These are phyloP conservation scores for Macrobrachium rosenbergii DNA, from an alignment of 1,140 invertebrate species.

Conservation along the genomic window DNA sequence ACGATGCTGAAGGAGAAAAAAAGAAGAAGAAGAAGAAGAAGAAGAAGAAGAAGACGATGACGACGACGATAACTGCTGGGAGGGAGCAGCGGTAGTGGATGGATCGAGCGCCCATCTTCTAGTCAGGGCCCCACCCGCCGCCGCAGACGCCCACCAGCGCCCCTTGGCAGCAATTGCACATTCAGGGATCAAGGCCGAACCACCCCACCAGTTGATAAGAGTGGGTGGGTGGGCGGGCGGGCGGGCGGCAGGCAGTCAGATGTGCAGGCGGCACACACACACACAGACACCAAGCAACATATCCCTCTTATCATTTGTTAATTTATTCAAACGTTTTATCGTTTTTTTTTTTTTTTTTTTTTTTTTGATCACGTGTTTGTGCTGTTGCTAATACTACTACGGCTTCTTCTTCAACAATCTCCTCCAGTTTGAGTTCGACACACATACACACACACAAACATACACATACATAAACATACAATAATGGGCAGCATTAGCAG, in stretches of 20 bases:
- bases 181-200: slow-evolving; percentile 60
- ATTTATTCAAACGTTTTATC: slow-evolving; percentile 53
- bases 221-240: slow-evolving; percentile 27
- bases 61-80: too few species aligned
- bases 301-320: slow-evolving; percentile 32
- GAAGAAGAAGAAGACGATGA: too few species aligned
- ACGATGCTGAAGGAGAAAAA: too few species aligned
- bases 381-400: neutral
- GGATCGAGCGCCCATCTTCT: slow-evolving; percentile 33
- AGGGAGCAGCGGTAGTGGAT: slow-evolving; percentile 20
- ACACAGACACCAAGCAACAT: neutral
- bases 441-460: too few species aligned
- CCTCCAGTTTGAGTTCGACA: neutral
- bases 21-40: too few species aligned
- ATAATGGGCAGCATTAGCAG: too few species aligned
- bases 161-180: slow-evolving; percentile 28
- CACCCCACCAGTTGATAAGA: slow-evolving; percentile 1
- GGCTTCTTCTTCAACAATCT: neutral
- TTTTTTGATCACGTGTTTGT: neutral
- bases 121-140: slow-evolving; percentile 28
- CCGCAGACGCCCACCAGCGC: neutral
- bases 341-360: too few species aligned
- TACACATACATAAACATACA: too few species aligned
- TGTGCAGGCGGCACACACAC: too few species aligned
- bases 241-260: slow-evolving; percentile 17